These are phyloP conservation scores for Cyclophora punctaria DNA, from an alignment of 2,888 invertebrate genomes.

Conservation along the genomic window DNA sequence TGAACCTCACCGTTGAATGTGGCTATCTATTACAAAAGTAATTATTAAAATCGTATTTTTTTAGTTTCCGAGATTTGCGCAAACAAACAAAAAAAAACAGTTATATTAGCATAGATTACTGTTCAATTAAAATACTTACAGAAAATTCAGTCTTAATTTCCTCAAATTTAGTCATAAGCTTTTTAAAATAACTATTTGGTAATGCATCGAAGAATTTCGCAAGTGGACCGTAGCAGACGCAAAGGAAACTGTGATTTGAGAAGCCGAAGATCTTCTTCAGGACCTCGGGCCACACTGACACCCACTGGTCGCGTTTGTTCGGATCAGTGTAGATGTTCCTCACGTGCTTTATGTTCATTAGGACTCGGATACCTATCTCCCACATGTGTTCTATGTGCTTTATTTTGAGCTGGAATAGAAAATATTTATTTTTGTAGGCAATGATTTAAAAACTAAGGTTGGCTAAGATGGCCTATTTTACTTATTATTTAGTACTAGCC, in stretches of 20 bases:
- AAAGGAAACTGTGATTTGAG: slow-evolving; percentile 80
- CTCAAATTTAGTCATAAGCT: slow-evolving; percentile 68
- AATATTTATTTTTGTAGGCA: background rate
- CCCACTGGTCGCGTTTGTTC: slow-evolving; percentile 76
- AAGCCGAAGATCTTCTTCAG: slow-evolving; percentile 77
- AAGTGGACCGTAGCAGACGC: slow-evolving; percentile 77
- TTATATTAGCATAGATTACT: background rate
- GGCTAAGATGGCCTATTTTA: too few species aligned
- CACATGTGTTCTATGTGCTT: slow-evolving; percentile 78
- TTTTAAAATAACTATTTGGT: slow-evolving; percentile 72
- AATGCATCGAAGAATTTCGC: slow-evolving; percentile 76
- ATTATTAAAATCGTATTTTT: too few species aligned
- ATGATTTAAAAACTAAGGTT: too few species aligned
- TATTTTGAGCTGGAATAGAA: slow-evolving; percentile 70
- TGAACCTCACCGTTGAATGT: too few species aligned
- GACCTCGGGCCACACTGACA: slow-evolving; percentile 78
- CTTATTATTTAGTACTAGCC: too few species aligned
- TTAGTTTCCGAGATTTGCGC: too few species aligned
- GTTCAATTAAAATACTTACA: slow-evolving; percentile 32
- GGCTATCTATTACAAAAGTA: too few species aligned
- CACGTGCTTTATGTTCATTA: slow-evolving; percentile 77
- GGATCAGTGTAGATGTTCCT: slow-evolving; percentile 79
- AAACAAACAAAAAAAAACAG: background rate
- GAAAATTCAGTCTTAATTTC: slow-evolving; percentile 77
- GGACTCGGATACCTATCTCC: slow-evolving; percentile 75